These are phyloP conservation scores for Hypolimnas misippus DNA, from an alignment of 2,888 invertebrate genomes.

Conservation along the genomic window DNA sequence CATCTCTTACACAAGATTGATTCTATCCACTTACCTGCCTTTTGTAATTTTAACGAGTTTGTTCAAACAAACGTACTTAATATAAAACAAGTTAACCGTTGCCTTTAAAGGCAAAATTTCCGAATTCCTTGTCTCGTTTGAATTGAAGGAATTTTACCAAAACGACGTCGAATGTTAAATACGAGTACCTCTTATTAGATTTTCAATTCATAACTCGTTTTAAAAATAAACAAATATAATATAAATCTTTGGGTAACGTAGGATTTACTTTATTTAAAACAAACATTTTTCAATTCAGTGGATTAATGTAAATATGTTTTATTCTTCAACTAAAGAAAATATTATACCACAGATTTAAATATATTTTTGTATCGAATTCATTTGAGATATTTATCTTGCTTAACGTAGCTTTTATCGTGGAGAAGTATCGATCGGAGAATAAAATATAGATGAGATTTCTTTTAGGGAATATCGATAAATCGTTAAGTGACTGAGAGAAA, in stretches of 20 bases:
- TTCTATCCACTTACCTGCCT: conserved; percentile 51
- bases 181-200: not conserved
- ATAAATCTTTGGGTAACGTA: no score
- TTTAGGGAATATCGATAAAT: conserved; percentile 53
- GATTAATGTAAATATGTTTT: not conserved
- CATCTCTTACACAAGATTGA: conserved; percentile 64
- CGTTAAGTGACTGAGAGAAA: conserved; percentile 63
- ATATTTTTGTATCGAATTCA: conserved; percentile 5
- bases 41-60: conserved; percentile 68
- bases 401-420: conserved; percentile 11
- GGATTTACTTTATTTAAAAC: not conserved
- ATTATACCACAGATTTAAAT: conserved; percentile 26
- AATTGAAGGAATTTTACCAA: conserved; percentile 10
- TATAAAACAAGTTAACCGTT: conserved; percentile 52
- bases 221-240: no score
- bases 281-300: not conserved
- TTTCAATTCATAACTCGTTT: not conserved
- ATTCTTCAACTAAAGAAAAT: conserved; percentile 7
- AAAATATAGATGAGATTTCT: conserved; percentile 42
- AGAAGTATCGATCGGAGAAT: conserved; percentile 21
- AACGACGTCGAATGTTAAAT: not conserved
- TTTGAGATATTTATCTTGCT: conserved; percentile 10
- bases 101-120: conserved; percentile 40
- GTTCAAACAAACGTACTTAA: conserved; percentile 54
- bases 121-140: conserved; percentile 18